Conservation (phyloP, 2,797 vertebrate genomes). For the Amblyopsis hoosieri region DNA sequence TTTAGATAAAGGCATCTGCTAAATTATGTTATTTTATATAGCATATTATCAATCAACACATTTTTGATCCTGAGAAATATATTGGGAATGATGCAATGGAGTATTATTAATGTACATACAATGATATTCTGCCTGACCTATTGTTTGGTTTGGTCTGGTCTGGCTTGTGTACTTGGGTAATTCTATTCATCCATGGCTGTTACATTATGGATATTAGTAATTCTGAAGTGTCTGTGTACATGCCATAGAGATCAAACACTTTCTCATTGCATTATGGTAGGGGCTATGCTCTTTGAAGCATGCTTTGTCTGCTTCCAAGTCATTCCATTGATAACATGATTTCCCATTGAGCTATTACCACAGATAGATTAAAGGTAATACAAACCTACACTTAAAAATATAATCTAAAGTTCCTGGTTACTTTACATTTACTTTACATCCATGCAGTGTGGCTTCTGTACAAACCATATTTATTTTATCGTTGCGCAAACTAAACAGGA, state of each 20-base stretch:
- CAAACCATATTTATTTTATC: no score
- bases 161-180: constrained; percentile 12
- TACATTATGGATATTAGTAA: constrained; percentile 32
- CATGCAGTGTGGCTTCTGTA: no score
- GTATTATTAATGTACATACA: background rate
- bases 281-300: constrained; percentile 52
- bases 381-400: constrained; percentile 26
- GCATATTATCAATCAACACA: no score
- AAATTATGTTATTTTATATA: no score
- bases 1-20: no score
- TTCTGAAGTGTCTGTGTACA: constrained; percentile 50
- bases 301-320: constrained; percentile 45
- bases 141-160: background rate
- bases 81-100: no score
- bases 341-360: constrained; percentile 34
- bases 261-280: constrained; percentile 34
- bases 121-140: background rate
- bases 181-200: constrained; percentile 17
- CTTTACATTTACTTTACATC: no score
- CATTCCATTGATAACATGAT: constrained; percentile 49
- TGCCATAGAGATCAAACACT: constrained; percentile 45
- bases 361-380: constrained; percentile 58
- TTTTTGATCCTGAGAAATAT: no score
- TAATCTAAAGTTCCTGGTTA: background rate
- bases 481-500: no score